Conservation (phyloP, 2,888 invertebrate genomes). For the Diogma glabrata region DNA sequence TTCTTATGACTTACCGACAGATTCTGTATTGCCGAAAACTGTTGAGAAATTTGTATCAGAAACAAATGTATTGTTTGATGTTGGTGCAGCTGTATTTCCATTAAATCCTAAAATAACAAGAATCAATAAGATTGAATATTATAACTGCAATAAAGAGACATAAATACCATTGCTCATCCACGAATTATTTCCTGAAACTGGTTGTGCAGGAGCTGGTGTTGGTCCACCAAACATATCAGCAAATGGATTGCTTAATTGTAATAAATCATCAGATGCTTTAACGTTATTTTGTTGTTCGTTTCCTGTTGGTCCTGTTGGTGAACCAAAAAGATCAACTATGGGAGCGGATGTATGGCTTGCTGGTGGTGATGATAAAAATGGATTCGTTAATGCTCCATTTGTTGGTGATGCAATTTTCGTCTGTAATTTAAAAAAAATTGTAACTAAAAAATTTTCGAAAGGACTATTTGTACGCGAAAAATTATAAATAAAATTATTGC, state of each 20-base stretch:
- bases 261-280: slow-evolving; percentile 79
- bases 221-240: slow-evolving; percentile 65
- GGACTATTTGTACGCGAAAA: not conserved
- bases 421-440: slow-evolving; percentile 32
- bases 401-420: slow-evolving; percentile 71
- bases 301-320: slow-evolving; percentile 38
- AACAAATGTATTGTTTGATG: slow-evolving; percentile 53
- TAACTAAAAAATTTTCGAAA: not conserved
- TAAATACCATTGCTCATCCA: slow-evolving; percentile 41
- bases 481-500: too few relatives aligned
- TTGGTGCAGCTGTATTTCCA: too few relatives aligned
- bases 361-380: slow-evolving; percentile 67
- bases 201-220: slow-evolving; percentile 27
- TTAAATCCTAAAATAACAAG: slow-evolving; percentile 15
- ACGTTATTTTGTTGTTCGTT: slow-evolving; percentile 28
- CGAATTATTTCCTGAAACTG: slow-evolving; percentile 34
- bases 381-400: slow-evolving; percentile 62
- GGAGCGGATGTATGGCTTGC: slow-evolving; percentile 41
- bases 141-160: too few relatives aligned
- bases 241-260: slow-evolving; percentile 85
- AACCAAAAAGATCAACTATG: slow-evolving; percentile 72
- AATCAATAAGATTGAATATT: too few relatives aligned
- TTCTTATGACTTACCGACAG: slow-evolving; percentile 46
- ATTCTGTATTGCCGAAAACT: slow-evolving; percentile 69
- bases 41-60: slow-evolving; percentile 80